phyloP scores from a whole-genome alignment of 37 sponge, comb jelly and placozoan genomes.

The Halisarca cf. caerulea region DNA sequence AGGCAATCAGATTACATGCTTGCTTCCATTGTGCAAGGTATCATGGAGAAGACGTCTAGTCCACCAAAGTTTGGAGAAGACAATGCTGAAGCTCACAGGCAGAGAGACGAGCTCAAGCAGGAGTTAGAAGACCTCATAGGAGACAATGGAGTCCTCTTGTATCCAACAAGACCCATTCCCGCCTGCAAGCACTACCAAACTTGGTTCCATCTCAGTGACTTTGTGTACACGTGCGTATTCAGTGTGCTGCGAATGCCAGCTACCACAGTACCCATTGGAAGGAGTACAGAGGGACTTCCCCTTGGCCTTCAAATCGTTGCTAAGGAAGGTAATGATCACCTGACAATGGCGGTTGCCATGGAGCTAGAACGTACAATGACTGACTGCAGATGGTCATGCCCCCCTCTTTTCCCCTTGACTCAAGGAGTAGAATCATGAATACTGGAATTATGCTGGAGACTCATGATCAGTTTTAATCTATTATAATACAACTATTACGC shows the following conservation, averaged over 20 bases:
- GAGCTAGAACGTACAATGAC: conserved; percentile 3
- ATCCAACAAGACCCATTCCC: conserved; percentile 56
- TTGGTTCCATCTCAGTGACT: conserved; percentile 34
- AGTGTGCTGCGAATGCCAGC: conserved; percentile 66
- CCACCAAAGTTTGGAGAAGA: conserved; percentile 30
- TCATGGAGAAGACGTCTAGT: conserved; percentile 12
- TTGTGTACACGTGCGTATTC: conserved; percentile 64
- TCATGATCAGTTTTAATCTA: no score
- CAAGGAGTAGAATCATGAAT: no score
- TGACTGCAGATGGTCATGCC: background rate
- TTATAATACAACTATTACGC: no score
- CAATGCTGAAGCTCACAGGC: conserved; percentile 28
- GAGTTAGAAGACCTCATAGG: conserved; percentile 51
- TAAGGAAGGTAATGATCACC: conserved; percentile 30
- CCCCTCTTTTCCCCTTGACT: background rate
- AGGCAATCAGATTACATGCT: conserved; percentile 25
- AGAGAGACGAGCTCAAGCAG: conserved; percentile 31
- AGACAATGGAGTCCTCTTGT: conserved; percentile 54
- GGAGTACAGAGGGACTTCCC: conserved; percentile 62
- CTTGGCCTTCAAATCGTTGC: conserved; percentile 70
- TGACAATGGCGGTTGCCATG: conserved; percentile 38
- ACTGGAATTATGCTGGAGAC: no score
- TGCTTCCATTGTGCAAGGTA: background rate
- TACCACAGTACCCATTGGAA: conserved; percentile 70
- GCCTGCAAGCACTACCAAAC: conserved; percentile 15